Evolutionary conservation across 2,797 vertebrate species (phyloP), one percentile per base, ranked within the genome.

Genomic region (Pagetopsis macropterus): DNA sequence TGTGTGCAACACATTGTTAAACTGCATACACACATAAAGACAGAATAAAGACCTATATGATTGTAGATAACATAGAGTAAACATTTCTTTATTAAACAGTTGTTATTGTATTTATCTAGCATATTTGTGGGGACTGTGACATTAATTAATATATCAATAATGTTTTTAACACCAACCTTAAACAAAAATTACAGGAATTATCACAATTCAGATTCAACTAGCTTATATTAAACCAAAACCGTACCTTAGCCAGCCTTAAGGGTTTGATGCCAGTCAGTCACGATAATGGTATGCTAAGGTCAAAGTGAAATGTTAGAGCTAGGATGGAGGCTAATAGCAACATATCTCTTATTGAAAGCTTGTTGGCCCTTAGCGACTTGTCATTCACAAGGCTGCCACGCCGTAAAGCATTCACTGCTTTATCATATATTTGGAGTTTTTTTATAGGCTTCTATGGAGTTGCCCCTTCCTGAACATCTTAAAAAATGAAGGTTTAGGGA

Each of bases 1-100:
- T 46, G 50, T 52, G 37, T 72, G 12, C 16, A 9, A 37, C n/a
- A 46, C 14, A 50, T 49, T 43, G 40, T 72, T 37, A 23, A 65
- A 45, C 31, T 5, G 48, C 41, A n/a, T 14, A 21, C 0, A 40
- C 55, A 23, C 31, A 63, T 23, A 40, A 23, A 23, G 9, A 51
- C 41, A 64, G n/a, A 60, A 49, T 48, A 76, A 5, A 46, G 1
- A 43, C 37, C 16, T 14, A 62, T 61, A 50, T 17, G 1, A 58
- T 46, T 17, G 2, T 11, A 17, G 46, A 2, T 11, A 15, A 46
- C 14, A 49, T 54, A 27, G 9, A 50, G 16, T 19, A 9, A 60
- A 37, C 59, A 48, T 7, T 2, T 0, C 7, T 0, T 19, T 33
- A 27, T 19, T 56, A 19, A 21, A 16, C 21, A 33, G 16, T 12